These are phyloP conservation scores for Cebidichthys violaceus DNA, from an alignment of 2,113 vertebrate species.

Conservation along the genomic window DNA sequence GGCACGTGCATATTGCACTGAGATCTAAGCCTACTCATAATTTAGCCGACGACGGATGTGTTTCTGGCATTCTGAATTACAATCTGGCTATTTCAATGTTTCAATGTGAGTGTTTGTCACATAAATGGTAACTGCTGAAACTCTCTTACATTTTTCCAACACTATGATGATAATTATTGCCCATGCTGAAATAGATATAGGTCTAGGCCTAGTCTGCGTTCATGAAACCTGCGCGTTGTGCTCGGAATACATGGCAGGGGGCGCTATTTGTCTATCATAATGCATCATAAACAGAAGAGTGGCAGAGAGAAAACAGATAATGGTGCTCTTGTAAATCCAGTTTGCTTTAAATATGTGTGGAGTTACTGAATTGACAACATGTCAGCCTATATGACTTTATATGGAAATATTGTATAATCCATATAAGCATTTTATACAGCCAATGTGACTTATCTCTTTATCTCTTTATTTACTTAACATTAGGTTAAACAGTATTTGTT, in stretches of 20 bases:
- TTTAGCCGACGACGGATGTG: constrained; percentile 7
- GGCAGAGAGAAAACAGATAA: not conserved
- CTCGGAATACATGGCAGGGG: constrained; percentile 51
- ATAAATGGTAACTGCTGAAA: not conserved
- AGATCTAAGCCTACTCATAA: constrained; percentile 19
- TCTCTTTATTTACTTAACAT: not conserved
- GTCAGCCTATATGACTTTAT: not conserved
- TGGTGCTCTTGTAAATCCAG: not conserved
- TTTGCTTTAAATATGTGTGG: not conserved
- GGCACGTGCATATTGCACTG: constrained; percentile 19
- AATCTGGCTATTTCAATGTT: not conserved
- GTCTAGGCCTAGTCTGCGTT: constrained; percentile 39
- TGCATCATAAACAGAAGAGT: constrained; percentile 1
- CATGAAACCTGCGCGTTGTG: constrained; percentile 47
- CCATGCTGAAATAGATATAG: constrained; percentile 2
- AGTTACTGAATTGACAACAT: not conserved
- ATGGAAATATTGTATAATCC: not conserved
- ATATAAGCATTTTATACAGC: not conserved
- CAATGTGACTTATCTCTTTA: not conserved
- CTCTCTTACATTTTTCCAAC: not conserved
- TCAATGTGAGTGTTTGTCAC: not conserved
- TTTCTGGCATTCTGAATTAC: not conserved
- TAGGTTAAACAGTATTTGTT: not conserved
- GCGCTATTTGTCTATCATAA: constrained; percentile 59
- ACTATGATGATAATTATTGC: not conserved